Evolutionary conservation across 2,888 invertebrate species (phyloP), one percentile per base, ranked within the genome.

Genomic region (Syrista parreyssii): DNA sequence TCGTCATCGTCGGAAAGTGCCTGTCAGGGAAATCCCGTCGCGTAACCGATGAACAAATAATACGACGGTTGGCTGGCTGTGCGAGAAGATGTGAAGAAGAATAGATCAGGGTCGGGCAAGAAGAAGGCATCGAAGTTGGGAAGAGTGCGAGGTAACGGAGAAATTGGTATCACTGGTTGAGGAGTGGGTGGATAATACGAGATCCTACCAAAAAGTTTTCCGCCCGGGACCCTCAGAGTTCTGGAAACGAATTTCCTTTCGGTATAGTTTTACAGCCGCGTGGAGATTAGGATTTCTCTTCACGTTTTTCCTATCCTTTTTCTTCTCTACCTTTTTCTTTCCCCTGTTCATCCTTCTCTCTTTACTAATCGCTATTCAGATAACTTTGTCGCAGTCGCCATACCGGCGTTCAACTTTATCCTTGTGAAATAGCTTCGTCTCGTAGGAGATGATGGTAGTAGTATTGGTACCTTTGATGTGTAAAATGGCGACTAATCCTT

Each of bases 231-330:
- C 23, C 23, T 23, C 23, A 55, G 31, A 31, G 31, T 32, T 12
- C 4, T 71, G 30, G 30, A 71, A 71, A 71, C 71, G 31, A 71
- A 71, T 71, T 32, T 71, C 12, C 31, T 71, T 23, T 30, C 32
- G 83, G 84, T 73, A 69, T 73, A 79, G 78, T 75, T 77, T 71
- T 73, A 73, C 80, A 80, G 74, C 81, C 80, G 81, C 78, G 80
- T 23, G 33, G 23, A 73, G 74, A 35, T 73, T 73, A 73, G 35
- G 71, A 15, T 71, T 71, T 71, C 71, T 32, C 71, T 15, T 23
- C 15, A 71, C 32, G 9, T 30, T 23, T 23, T 23, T 40, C 23
- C 23, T 40, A 23, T 55, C 23, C 23, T 55, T 55, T 23, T 23
- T 23, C 40, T 23, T 55, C 23, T 55, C 0, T 23, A 23, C 23